These are phyloP conservation scores for Volucella zonaria DNA, from an alignment of 2,888 invertebrate genomes.

Conservation along the genomic window DNA sequence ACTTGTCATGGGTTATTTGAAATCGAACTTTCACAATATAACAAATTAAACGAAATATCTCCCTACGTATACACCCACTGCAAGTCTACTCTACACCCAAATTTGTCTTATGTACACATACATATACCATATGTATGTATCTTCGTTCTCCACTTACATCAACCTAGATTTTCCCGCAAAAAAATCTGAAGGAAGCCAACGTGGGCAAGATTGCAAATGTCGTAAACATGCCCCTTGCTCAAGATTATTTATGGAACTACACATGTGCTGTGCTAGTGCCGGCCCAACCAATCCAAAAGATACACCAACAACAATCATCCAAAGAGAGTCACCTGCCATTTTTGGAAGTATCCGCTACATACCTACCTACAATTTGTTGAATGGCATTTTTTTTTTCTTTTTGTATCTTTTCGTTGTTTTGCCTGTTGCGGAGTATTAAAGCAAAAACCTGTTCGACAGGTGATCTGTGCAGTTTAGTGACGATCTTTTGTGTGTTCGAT, in stretches of 20 bases:
- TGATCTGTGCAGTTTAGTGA: constrained; percentile 59
- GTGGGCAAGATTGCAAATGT: constrained; percentile 14
- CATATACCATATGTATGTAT: no score
- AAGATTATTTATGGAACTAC: constrained; percentile 11
- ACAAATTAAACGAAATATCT: no score
- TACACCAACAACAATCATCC: constrained; percentile 10
- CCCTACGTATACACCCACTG: neutral
- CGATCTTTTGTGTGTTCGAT: constrained; percentile 23
- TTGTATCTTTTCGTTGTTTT: constrained; percentile 29
- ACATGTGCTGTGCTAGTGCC: neutral
- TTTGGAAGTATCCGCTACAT: constrained; percentile 40
- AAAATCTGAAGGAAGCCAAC: neutral
- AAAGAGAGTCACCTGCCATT: constrained; percentile 54
- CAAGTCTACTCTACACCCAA: neutral
- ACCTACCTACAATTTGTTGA: neutral
- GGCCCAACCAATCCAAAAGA: neutral
- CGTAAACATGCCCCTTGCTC: constrained; percentile 14
- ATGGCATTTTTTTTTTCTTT: neutral
- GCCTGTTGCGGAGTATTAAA: constrained; percentile 18
- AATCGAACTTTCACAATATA: no score
- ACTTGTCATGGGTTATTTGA: neutral
- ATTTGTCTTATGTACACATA: neutral
- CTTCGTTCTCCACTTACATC: constrained; percentile 1
- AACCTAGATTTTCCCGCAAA: constrained; percentile 37
- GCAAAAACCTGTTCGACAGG: constrained; percentile 67